Base-by-base conservation (phyloP, 2,797 vertebrate species). In the Spheniscus humboldti region DNA sequence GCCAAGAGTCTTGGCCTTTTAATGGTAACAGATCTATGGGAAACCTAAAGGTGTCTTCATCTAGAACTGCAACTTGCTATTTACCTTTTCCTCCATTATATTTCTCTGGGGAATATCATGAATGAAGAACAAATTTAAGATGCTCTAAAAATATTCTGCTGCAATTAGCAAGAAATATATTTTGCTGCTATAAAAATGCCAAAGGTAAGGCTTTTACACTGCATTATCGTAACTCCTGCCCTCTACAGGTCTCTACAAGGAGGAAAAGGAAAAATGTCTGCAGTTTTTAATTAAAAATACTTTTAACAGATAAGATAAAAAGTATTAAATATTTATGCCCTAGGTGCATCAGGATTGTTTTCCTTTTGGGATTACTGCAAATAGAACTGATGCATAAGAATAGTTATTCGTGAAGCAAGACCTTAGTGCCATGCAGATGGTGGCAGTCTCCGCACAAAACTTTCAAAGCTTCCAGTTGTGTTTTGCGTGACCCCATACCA, bases 131-230 rank as follows among this genome's bases (percentile, higher is more conserved):
- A 91, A 79, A 94, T 86, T 67, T 68, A 88, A 50, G 57, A 84
- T 77, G n/a, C 24, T 92, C 31, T 89, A 88, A 93, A 96, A 96
- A 80, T 90, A 92, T 75, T 94, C 82, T 71, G 22, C 63, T 68
- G 30, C 91, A 63, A 78, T 94, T 93, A 97, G 66, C 27, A 78
- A 94, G 67, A 64, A 85, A 11, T 92, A 66, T 86, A 95, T 67
- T 63, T 95, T 86, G 24, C 20, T 72, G 63, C 57, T 81, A 35
- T 84, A 84, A 76, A 96, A 91, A 85, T 28, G 64, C 18, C 48
- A 69, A 92, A 85, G 67, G 67, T 78, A 57, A 69, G 10, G 5
- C n/a, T 96, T 88, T 77, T 68, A 31, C 13, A 33, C 9, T 72
- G 39, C 47, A 25, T 86, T 86, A 81, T 93, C 2, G 0, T 87